These are phyloP conservation scores for Psammodynastes pulverulentus DNA, from an alignment of 2,113 vertebrate genomes.

Conservation along the genomic window DNA sequence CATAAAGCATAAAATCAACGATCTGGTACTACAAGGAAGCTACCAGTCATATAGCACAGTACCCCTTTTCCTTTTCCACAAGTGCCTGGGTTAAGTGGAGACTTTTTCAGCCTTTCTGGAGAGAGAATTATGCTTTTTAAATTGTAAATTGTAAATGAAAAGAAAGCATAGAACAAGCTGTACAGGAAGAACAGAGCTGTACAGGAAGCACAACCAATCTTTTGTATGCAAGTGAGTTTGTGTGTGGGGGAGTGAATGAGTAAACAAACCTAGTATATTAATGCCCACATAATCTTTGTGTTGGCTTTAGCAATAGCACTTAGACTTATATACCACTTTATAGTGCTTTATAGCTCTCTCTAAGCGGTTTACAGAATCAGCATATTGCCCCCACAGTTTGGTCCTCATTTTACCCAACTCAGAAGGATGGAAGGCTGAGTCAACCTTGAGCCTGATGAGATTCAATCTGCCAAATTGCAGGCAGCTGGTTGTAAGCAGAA, in stretches of 20 bases:
- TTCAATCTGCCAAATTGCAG: no score
- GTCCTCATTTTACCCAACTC: no score
- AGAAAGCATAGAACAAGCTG: slow-evolving; percentile 35
- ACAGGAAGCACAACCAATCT: not conserved
- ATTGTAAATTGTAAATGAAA: slow-evolving; percentile 20
- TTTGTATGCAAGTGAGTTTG: not conserved
- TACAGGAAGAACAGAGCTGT: slow-evolving; percentile 17
- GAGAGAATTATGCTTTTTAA: not conserved
- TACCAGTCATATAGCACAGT: not conserved
- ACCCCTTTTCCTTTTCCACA: not conserved
- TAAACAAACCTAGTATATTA: slow-evolving; percentile 13
- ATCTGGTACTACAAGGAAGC: not conserved
- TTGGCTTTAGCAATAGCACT: no score
- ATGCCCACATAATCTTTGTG: slow-evolving; percentile 10
- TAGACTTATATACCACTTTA: no score
- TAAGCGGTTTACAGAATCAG: no score
- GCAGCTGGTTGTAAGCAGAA: no score
- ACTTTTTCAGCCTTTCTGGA: slow-evolving; percentile 6
- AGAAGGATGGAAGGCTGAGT: no score
- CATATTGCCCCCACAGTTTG: no score
- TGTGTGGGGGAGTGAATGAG: not conserved
- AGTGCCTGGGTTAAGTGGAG: not conserved
- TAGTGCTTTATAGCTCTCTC: no score
- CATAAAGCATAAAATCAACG: not conserved
- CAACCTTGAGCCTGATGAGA: no score